Percentiles rank a stretch among this genome's conserved stretches.
Conservation (phyloP, 30 jellyfish, hydroid and myxozoan species). For the Cassiopea andromeda region DNA sequence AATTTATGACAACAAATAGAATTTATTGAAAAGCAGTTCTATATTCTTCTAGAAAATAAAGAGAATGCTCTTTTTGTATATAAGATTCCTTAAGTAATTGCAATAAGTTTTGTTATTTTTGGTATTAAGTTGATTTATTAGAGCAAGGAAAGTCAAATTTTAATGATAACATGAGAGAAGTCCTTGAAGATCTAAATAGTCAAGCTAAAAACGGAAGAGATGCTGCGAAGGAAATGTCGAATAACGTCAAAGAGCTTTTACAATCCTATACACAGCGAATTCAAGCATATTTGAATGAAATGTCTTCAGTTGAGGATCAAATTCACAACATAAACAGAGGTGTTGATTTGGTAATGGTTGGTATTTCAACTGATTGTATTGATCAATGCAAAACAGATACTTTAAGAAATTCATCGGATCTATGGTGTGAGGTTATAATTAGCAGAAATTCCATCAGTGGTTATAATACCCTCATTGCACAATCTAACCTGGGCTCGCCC, state of each 20-base stretch:
- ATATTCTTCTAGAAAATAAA: no score
- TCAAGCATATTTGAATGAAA: constrained; percentile 1
- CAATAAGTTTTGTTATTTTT: no score
- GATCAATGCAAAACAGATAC: constrained; percentile 46
- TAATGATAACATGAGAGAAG: constrained; percentile 13
- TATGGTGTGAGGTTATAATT: no score
- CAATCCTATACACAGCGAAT: background rate
- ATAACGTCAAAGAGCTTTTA: background rate
- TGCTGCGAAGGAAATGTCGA: background rate
- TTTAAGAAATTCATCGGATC: no score
- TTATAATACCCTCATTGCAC: no score
- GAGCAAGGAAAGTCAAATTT: constrained; percentile 25
- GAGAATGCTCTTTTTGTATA: no score
- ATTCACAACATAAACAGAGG: background rate
- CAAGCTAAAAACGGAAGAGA: constrained; percentile 31
- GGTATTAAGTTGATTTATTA: constrained; percentile 23
- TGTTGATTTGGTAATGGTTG: constrained; percentile 25
- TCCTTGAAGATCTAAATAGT: background rate
- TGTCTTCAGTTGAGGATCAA: constrained; percentile 21
- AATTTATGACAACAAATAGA: no score
- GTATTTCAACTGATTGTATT: constrained; percentile 49
- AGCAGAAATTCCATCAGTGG: no score
- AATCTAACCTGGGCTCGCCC: no score
- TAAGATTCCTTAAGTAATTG: no score
- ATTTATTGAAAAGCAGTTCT: no score